Evolutionary conservation across 2,888 invertebrate species (phyloP).

Genomic region (Lasioglossum marginatum): DNA sequence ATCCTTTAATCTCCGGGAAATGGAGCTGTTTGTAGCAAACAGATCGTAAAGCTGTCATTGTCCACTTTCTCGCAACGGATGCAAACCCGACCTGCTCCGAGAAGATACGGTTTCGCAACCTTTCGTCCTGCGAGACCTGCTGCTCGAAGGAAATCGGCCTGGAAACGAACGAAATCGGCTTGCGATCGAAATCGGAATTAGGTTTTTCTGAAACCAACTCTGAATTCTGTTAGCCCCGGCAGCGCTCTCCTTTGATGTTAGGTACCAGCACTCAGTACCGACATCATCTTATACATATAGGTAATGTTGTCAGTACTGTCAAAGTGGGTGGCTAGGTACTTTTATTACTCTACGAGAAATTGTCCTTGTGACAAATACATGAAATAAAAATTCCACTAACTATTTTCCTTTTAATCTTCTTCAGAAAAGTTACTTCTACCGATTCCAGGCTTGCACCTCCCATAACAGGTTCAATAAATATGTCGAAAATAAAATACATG

Average conservation of each 20-base stretch:
- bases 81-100: slow-evolving; percentile 56
- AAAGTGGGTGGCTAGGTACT: too few species aligned
- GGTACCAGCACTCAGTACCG: neutral
- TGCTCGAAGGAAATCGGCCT: neutral
- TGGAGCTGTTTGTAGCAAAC: slow-evolving; percentile 82
- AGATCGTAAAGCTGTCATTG: slow-evolving; percentile 75
- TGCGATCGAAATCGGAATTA: neutral
- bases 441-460: too few species aligned
- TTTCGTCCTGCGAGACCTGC: neutral
- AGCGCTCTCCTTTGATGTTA: neutral
- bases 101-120: neutral
- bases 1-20: slow-evolving; percentile 82
- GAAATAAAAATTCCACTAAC: too few species aligned
- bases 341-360: too few species aligned
- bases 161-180: neutral
- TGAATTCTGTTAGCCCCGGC: neutral
- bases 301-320: too few species aligned
- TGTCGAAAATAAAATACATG: too few species aligned
- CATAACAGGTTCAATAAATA: too few species aligned
- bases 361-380: too few species aligned
- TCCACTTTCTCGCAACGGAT: slow-evolving; percentile 71
- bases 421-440: too few species aligned
- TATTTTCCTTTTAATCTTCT: too few species aligned
- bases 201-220: neutral
- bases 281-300: too few species aligned